Conservation (phyloP, 2,888 invertebrate genomes). For the Coenonympha glycerion region DNA sequence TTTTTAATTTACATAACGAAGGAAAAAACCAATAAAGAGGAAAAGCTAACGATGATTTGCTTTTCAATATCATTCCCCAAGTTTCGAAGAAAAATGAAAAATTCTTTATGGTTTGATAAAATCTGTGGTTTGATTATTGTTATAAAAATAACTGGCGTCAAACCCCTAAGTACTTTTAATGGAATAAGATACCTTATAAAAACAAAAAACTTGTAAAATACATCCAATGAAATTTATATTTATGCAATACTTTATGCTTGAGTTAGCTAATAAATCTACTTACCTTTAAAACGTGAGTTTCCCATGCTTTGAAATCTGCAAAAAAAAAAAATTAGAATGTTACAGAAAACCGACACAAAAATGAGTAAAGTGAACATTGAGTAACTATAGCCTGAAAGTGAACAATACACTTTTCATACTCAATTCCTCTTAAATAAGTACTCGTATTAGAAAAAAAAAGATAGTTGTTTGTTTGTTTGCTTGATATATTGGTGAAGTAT, state of each 20-base stretch:
- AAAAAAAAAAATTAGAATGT: background rate
- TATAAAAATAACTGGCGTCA: background rate
- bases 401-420: too few relatives aligned
- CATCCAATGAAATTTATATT: too few relatives aligned
- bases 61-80: slow-evolving; percentile 22
- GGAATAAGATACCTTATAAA: too few relatives aligned
- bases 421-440: too few relatives aligned
- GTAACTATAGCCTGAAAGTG: too few relatives aligned
- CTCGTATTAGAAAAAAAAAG: too few relatives aligned
- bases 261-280: too few relatives aligned
- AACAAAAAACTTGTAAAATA: too few relatives aligned
- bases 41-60: slow-evolving; percentile 27
- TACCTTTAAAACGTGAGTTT: background rate
- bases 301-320: slow-evolving; percentile 2
- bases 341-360: background rate
- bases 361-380: too few relatives aligned
- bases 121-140: slow-evolving; percentile 6
- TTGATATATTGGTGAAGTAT: too few relatives aligned
- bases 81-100: slow-evolving; percentile 24
- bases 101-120: slow-evolving; percentile 19
- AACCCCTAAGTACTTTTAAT: background rate
- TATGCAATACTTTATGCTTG: too few relatives aligned
- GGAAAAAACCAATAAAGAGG: slow-evolving; percentile 13
- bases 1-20: slow-evolving; percentile 16
- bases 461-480: too few relatives aligned